Evolutionary conservation across 30 jellyfish, hydroid and myxozoan genomes (phyloP), one percentile per base, ranked within the genome.

Genomic region (Aurelia sp.): DNA sequence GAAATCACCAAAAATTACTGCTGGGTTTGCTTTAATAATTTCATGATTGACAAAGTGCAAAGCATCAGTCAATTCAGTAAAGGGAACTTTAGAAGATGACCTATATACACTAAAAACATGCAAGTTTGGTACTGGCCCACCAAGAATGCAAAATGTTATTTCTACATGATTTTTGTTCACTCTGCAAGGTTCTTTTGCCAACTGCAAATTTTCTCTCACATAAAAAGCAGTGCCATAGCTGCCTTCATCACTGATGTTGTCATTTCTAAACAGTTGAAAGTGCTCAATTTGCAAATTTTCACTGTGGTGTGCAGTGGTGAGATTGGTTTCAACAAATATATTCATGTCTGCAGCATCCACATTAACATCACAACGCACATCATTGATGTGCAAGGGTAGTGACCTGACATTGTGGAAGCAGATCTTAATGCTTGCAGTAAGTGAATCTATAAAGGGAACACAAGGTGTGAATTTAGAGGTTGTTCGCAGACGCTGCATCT

Each of bases 1-100:
- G 83, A 72, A 72, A 72, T 72, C 74, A 4, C 83, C 83, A 10
- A 72, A 33, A 72, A 72, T 38, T 47, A 72, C 8, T 72, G 83
- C 83, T 72, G 40, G 35, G n/a, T 72, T 35, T 9, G 27, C 10
- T 8, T 47, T 47, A 19, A 35, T 8, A 72, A 72, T 8, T 22
- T 47, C 51, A 6, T 41, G 40, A 8, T 31, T 72, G 69, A 72
- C 22, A 47, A 31, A 33, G 9, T 72, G 71, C 83, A 72, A 3
- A 30, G 67, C 69, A 30, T 72, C 11, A 4, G 20, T 33, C 67
- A 72, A 38, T n/a, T 31, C 51, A 31, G 83, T 5, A n/a, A 72
- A 30, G 27, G 83, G 67, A 35, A 47, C 83, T 47, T 72, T 72
- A 6, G 67, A 31, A 4, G 69, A 22, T 72, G 83, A 72, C 51